Conservation (phyloP, 2,888 invertebrate species). For the Spisula solida region DNA sequence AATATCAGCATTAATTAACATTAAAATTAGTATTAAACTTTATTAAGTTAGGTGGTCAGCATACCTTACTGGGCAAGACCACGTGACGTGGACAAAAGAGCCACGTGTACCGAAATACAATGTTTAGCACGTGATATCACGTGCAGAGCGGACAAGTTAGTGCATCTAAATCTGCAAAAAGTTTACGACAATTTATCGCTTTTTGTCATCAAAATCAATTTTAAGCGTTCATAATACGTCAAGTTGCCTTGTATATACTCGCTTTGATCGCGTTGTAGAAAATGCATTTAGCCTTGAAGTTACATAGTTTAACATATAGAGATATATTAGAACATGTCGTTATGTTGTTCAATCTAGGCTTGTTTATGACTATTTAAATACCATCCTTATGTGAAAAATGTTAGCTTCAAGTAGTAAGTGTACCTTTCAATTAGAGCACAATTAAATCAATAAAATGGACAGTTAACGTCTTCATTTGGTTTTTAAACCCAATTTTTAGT, state of each 20-base stretch:
- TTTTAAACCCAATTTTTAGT: constrained; percentile 2
- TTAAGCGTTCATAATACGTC: neutral
- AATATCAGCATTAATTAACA: no score
- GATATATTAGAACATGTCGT: neutral
- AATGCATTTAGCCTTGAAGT: constrained; percentile 9
- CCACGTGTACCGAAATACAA: no score
- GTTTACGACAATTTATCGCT: neutral
- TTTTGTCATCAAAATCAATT: neutral
- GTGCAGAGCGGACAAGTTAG: no score
- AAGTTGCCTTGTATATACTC: neutral
- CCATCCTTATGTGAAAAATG: neutral
- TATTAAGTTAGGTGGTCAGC: no score
- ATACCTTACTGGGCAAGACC: no score
- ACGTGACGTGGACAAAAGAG: no score
- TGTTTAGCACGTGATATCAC: no score
- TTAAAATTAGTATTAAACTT: no score
- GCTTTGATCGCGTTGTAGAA: constrained; percentile 8
- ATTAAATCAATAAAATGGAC: constrained; percentile 5
- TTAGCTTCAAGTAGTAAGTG: neutral
- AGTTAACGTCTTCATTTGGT: neutral
- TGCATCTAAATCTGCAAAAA: no score
- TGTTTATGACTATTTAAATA: neutral
- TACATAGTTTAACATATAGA: neutral
- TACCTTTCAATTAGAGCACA: constrained; percentile 17
- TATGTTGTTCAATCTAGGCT: neutral